Evolutionary conservation across 2,888 invertebrate genomes (phyloP).

Genomic region (Pachymerium ferrugineum): DNA sequence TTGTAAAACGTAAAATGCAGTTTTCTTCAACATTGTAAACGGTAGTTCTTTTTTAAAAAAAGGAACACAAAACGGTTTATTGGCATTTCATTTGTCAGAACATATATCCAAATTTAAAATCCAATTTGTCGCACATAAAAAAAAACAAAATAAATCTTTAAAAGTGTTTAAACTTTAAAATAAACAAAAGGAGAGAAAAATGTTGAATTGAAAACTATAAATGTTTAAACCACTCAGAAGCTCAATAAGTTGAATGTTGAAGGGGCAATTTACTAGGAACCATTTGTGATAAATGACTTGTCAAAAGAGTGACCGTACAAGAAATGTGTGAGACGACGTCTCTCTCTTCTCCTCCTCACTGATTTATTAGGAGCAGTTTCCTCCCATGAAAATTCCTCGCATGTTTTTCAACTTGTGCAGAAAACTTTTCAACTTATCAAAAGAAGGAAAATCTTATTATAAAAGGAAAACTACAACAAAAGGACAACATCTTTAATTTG

Average conservation of each 20-base stretch:
- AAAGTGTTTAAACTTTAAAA: not conserved
- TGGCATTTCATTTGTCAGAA: too few species aligned
- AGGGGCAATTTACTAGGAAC: not conserved
- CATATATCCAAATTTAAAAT: too few species aligned
- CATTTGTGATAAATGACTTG: not conserved
- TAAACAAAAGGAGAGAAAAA: too few species aligned
- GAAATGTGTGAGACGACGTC: not conserved
- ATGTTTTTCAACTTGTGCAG: not conserved
- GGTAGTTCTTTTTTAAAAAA: too few species aligned
- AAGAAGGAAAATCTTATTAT: not conserved
- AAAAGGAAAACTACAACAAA: not conserved
- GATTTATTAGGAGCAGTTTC: slow-evolving; percentile 11
- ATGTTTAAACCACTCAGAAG: not conserved
- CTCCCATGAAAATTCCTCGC: slow-evolving; percentile 4
- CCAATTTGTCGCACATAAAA: not conserved
- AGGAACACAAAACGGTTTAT: too few species aligned
- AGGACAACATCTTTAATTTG: slow-evolving; percentile 20
- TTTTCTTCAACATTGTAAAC: too few species aligned
- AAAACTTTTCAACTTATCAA: not conserved
- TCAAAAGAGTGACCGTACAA: not conserved
- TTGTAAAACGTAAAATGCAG: too few species aligned
- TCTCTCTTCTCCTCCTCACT: too few species aligned
- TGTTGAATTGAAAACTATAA: too few species aligned
- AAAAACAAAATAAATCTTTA: not conserved
- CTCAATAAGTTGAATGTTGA: not conserved